Base-by-base conservation (phyloP, 2,888 invertebrate species). In the Cryptosula pallasiana region DNA sequence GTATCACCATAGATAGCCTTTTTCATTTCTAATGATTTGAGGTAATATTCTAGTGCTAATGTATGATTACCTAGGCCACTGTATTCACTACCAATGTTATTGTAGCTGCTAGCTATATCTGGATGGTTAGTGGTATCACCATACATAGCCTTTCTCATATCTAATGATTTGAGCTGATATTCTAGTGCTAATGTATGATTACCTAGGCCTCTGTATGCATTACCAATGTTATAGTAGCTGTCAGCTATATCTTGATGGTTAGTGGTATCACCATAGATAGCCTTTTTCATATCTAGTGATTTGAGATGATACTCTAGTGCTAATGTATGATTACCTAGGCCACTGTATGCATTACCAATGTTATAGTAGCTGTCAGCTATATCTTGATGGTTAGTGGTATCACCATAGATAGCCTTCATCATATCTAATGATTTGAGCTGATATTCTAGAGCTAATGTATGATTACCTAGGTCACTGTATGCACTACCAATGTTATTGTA, bases 301-400 rank as follows among this genome's bases (percentile, higher is more conserved):
- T 57, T 57, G 3, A n/a, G 3, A 23, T 25, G 13, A 25, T 57
- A 57, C 25, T 57, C 57, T 57, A 57, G 5, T 23, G 57, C 57
- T 57, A 16, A 5, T 16, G 3, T 57, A 23, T 57, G n/a, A 25
- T 57, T 25, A 25, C 57, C 57, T 23, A 57, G 5, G 13, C 5
- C 5, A 23, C n/a, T 5, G 45, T 45, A 20, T 45, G 45, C 20
- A 13, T 5, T 13, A 45, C 45, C 45, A 45, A 45, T 45, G 5
- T 57, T 57, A 25, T n/a, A 16, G n/a, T 57, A 57, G 57, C 57
- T 57, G n/a, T n/a, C 57, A 57, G 57, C 57, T n/a, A 57, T 57
- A 16, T 13, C 57, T 9, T 5, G 5, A 25, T 57, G 57, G 5
- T 57, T 25, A 23, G 57, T 57, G 57, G 5, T 25, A 5, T 16